Conservation (phyloP, 2,888 invertebrate genomes). For the Cheilosia urbana region DNA sequence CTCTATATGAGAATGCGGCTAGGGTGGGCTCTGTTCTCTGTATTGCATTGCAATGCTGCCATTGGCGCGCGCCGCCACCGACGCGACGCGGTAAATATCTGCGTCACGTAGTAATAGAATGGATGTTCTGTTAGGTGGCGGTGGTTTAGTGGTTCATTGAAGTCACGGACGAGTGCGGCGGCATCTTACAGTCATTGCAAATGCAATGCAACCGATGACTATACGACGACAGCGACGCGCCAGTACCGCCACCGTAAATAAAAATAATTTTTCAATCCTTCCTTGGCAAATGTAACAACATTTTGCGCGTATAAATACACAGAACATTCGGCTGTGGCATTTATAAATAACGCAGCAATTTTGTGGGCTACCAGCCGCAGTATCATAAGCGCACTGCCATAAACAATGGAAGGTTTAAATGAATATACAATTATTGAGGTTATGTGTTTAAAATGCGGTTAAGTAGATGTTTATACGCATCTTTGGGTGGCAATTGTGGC, state of each 20-base stretch:
- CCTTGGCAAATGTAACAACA: conserved; percentile 26
- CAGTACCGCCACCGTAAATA: conserved; percentile 60
- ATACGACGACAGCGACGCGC: conserved; percentile 46
- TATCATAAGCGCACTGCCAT: conserved; percentile 1
- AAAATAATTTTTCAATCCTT: conserved; percentile 45
- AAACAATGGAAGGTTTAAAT: conserved; percentile 24
- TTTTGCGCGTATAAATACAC: background rate
- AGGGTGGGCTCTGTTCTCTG: conserved; percentile 20
- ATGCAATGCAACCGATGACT: conserved; percentile 28
- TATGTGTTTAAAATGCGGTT: conserved; percentile 30
- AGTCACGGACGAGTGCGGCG: conserved; percentile 72
- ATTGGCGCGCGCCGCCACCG: background rate
- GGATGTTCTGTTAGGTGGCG: conserved; percentile 57
- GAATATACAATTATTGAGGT: conserved; percentile 33
- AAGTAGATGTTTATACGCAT: conserved; percentile 27
- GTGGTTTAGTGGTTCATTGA: conserved; percentile 71
- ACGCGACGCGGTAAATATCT: conserved; percentile 33
- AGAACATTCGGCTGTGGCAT: conserved; percentile 9
- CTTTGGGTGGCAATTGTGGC: conserved; percentile 1
- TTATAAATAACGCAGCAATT: background rate
- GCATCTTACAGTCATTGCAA: conserved; percentile 47
- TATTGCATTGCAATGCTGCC: background rate
- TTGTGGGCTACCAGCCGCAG: background rate
- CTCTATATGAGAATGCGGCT: conserved; percentile 34
- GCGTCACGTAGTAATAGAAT: conserved; percentile 60